phyloP scores from a whole-genome alignment of 2,113 vertebrate genomes.

The Trichechus manatus region DNA sequence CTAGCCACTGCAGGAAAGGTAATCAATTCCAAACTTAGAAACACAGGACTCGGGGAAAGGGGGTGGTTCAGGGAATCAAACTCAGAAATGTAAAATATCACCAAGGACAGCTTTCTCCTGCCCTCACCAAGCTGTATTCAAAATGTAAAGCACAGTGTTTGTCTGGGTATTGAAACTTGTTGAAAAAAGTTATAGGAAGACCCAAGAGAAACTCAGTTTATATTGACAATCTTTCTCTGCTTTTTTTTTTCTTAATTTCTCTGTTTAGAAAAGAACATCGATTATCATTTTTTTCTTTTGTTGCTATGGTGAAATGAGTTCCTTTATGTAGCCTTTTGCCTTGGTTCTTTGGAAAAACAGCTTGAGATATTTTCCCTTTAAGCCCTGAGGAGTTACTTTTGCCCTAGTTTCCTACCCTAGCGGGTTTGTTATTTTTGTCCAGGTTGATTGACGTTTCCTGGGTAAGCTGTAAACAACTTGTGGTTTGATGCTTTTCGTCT shows the following conservation, averaged over 20 bases:
- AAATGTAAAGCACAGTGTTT: not conserved
- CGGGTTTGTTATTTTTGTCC: no score
- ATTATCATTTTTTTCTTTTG: not conserved
- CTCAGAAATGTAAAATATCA: not conserved
- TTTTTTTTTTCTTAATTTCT: not conserved
- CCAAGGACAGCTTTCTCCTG: not conserved
- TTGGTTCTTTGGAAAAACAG: no score
- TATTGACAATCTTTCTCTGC: not conserved
- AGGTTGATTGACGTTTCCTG: no score
- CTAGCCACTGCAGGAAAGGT: not conserved
- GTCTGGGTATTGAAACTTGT: not conserved
- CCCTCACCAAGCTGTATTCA: conserved; percentile 4
- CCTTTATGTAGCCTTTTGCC: no score
- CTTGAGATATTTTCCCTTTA: no score
- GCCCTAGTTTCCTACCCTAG: no score
- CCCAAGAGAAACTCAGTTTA: conserved; percentile 22
- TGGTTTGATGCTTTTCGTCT: no score
- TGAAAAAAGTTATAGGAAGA: not conserved
- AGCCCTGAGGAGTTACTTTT: no score
- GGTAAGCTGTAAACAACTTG: no score
- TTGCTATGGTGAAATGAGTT: not conserved
- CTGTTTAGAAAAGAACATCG: conserved; percentile 1
- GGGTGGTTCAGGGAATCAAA: not conserved
- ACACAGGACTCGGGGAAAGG: not conserved
- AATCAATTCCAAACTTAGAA: not conserved